Evolutionary conservation across 2,797 vertebrate species (phyloP).

Genomic region (Pangasius krempfi): DNA sequence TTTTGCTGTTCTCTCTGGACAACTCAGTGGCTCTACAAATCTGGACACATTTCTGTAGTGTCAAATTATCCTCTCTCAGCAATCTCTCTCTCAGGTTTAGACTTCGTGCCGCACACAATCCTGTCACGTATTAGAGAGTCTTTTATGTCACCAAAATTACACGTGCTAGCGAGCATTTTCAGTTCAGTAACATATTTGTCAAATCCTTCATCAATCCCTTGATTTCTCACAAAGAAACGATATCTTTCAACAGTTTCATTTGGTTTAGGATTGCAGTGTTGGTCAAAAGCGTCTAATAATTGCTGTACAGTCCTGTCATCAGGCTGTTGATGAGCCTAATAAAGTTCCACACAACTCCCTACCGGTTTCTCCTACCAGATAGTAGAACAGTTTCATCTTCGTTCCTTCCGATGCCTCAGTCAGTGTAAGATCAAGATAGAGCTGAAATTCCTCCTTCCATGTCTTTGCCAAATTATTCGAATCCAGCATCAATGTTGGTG

Average conservation of each 20-base stretch:
- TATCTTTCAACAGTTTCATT: constrained; percentile 48
- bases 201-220: not conserved
- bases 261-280: constrained; percentile 42
- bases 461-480: constrained; percentile 19
- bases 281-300: constrained; percentile 27
- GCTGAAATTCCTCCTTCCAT: constrained; percentile 41
- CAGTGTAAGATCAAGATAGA: constrained; percentile 42
- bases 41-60: not conserved
- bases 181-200: not conserved
- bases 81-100: not conserved
- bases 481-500: not conserved
- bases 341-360: constrained; percentile 29
- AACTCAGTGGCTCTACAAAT: not conserved
- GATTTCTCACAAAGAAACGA: not conserved
- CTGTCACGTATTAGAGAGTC: not conserved
- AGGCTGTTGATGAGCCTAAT: not conserved
- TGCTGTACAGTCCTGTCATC: constrained; percentile 17
- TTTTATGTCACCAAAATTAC: not conserved
- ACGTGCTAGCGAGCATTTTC: not conserved
- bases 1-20: not conserved
- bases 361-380: constrained; percentile 46
- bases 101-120: not conserved
- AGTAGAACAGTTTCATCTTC: constrained; percentile 45
- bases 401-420: not conserved
- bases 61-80: not conserved